phyloP scores from a whole-genome alignment of 2,888 invertebrate species.

The Biston betularia region DNA sequence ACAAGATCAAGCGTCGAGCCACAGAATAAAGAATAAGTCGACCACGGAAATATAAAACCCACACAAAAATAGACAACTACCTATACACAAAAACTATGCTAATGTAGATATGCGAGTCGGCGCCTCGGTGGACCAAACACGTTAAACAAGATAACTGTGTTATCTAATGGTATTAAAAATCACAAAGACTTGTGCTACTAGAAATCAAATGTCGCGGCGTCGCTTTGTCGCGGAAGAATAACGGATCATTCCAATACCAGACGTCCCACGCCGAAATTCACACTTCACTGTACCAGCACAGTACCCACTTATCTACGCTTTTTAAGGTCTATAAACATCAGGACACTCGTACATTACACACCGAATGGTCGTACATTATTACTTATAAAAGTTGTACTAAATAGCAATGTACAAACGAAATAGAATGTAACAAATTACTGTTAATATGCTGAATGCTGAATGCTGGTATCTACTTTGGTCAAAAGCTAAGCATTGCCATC shows the following conservation, averaged over 20 bases:
- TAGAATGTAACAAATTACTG: too few species aligned
- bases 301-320: conserved; percentile 9
- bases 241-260: conserved; percentile 56
- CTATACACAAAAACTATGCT: conserved; percentile 20
- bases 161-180: conserved; percentile 35
- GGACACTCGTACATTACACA: too few species aligned
- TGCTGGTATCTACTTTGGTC: too few species aligned
- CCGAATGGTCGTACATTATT: too few species aligned
- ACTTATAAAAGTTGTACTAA: too few species aligned
- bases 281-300: conserved; percentile 11
- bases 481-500: too few species aligned
- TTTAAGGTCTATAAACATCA: neutral
- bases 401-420: too few species aligned
- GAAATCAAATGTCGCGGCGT: conserved; percentile 46
- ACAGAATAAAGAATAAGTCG: neutral
- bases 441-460: too few species aligned
- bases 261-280: conserved; percentile 50
- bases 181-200: conserved; percentile 36
- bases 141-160: conserved; percentile 33
- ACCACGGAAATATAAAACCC: conserved; percentile 12
- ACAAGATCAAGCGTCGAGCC: conserved; percentile 4
- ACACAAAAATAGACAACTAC: conserved; percentile 21
- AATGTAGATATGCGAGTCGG: conserved; percentile 20
- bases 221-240: conserved; percentile 53
- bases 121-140: conserved; percentile 18